Evolutionary conservation across 2,888 invertebrate genomes (phyloP).

Genomic region (Phortica okadai): DNA sequence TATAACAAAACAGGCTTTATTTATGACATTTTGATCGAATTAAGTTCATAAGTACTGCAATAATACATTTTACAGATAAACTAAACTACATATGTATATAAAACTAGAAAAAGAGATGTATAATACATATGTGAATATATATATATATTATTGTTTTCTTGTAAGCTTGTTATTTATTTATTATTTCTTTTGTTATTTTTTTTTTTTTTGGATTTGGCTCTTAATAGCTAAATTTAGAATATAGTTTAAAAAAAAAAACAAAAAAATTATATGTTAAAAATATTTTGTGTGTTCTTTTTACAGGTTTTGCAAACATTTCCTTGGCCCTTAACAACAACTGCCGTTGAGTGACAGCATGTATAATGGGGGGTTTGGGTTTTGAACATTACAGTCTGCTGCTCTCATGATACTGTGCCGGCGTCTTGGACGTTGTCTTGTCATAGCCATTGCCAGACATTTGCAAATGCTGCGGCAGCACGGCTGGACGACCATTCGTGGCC

Average conservation of each 20-base stretch:
- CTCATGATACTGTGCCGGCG: slow-evolving; percentile 54
- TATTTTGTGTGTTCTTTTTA: too few species aligned
- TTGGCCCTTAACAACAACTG: too few species aligned
- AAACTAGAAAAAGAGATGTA: too few species aligned
- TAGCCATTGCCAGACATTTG: slow-evolving; percentile 65
- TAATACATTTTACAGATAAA: too few species aligned
- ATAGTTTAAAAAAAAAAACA: slow-evolving; percentile 52
- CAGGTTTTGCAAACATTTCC: too few species aligned
- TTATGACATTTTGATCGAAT: too few species aligned
- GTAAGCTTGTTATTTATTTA: not conserved
- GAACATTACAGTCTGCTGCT: slow-evolving; percentile 73
- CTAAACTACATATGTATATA: too few species aligned
- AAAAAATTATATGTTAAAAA: not conserved
- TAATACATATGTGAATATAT: not conserved
- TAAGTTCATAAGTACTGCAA: too few species aligned
- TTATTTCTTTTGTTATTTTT: not conserved
- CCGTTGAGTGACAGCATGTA: too few species aligned
- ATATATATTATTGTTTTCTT: too few species aligned
- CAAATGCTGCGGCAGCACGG: slow-evolving; percentile 69
- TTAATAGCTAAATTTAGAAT: not conserved
- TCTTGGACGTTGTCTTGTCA: slow-evolving; percentile 54
- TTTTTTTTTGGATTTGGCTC: not conserved
- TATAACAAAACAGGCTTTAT: too few species aligned
- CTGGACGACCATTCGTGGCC: slow-evolving; percentile 68
- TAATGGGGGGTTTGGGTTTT: not conserved